Evolutionary conservation across 2,113 vertebrate genomes (phyloP).

Genomic region (Dermatemys mawii): DNA sequence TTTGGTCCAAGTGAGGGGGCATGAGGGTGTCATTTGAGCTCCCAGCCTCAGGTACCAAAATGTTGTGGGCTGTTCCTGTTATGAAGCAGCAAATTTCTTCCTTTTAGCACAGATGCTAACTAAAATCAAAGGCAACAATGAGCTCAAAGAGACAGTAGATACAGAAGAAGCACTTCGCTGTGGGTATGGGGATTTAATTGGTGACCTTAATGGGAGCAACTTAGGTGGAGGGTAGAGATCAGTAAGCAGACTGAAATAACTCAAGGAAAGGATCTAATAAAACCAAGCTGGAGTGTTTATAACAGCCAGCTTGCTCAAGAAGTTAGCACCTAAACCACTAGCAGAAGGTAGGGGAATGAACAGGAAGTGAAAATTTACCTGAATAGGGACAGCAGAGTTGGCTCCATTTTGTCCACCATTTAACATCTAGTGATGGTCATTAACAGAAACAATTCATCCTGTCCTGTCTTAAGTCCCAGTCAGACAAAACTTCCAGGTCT

Average conservation of each 20-base stretch:
- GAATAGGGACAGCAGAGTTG: neutral
- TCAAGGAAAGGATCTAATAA: neutral
- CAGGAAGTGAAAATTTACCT: neutral
- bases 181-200: neutral
- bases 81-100: neutral
- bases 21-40: too few species aligned
- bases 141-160: neutral
- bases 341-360: neutral
- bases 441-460: neutral
- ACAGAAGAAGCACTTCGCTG: neutral
- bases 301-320: neutral
- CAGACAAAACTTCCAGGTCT: neutral
- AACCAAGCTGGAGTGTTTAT: neutral
- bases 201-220: neutral
- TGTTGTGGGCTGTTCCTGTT: too few species aligned
- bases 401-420: neutral
- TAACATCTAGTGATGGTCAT: rapidly evolving
- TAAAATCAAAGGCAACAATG: neutral
- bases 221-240: neutral
- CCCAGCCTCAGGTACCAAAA: too few species aligned
- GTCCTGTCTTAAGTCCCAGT: neutral
- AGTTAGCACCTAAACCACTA: neutral
- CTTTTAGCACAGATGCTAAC: neutral
- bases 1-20: too few species aligned
- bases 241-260: neutral